Evolutionary conservation across 2,888 invertebrate genomes (phyloP), one percentile per base, ranked within the genome.

Genomic region (Caenorhabditis sp.): DNA sequence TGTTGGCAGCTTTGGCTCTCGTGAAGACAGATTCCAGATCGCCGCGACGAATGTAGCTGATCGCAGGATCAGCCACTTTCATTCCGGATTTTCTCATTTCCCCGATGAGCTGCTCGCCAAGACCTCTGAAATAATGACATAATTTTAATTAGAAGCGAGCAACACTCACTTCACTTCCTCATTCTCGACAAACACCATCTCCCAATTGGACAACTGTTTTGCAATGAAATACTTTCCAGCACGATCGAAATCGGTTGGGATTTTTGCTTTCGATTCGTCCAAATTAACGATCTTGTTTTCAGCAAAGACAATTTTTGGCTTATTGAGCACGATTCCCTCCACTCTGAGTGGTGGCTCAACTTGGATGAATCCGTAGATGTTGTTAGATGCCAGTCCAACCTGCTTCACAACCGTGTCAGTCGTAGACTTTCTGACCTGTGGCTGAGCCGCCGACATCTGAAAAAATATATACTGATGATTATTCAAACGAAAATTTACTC

Each of bases 341-440:
- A 79, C 47, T n/a, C 70, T 63, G 7, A 56, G 8, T 7, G 79
- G 70, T 0, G 54, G 44, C 2, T 69, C 69, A 7, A 79, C 70
- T 22, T 79, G 70, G 70, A 79, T 70, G 58, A 79, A 70, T 5
- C 58, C 70, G 16, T 64, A 56, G 14, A 70, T 64, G 28, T 70
- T 79, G 49, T 79, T 79, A 1, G 69, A 61, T 5, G 70, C 79
- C 8, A 79, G 47, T 10, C 79, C 70, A 14, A 79, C 79, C n/a
- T 47, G 35, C 22, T 64, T 70, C 0, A 63, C 79, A n/a, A 79
- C 47, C 2, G 19, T 44, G 16, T 79, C 70, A 7, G 79, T 79
- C 0, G 49, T 72, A 0, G 28, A 10, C 44, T 79, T 79, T 35
- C 79, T 38, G 16, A 58, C 3, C 8, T 79, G 70, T 26, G 80